phyloP scores from a whole-genome alignment of 2,113 vertebrate genomes.

The Neogobius melanostomus region DNA sequence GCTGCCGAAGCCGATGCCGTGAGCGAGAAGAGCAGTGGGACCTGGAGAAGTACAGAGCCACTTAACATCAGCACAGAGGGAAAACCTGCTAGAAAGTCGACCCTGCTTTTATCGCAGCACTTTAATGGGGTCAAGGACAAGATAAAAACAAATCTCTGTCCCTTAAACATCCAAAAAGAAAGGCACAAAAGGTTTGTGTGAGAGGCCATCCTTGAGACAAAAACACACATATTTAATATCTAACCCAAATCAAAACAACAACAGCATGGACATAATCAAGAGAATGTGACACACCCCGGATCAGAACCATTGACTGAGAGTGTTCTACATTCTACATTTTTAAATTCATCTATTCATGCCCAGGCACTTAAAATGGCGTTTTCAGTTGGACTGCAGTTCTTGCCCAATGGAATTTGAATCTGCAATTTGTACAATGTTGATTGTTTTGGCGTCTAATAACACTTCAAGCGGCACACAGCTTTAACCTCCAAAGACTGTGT shows the following conservation, averaged over 20 bases:
- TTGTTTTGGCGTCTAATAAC: not conserved
- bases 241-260: too few relatives aligned
- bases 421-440: too few relatives aligned
- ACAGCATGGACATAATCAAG: too few relatives aligned
- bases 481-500: slow-evolving; percentile 44
- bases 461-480: slow-evolving; percentile 37
- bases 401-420: too few relatives aligned
- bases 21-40: slow-evolving; percentile 92
- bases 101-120: slow-evolving; percentile 16
- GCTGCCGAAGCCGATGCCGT: slow-evolving; percentile 91
- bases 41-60: slow-evolving; percentile 73
- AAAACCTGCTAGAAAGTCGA: not conserved
- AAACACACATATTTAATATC: too few relatives aligned
- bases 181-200: not conserved
- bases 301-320: too few relatives aligned
- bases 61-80: slow-evolving; percentile 26
- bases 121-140: slow-evolving; percentile 14
- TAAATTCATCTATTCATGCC: too few relatives aligned
- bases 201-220: not conserved
- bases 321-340: too few relatives aligned
- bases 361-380: too few relatives aligned
- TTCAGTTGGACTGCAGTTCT: too few relatives aligned
- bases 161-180: not conserved
- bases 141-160: not conserved
- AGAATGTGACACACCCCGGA: too few relatives aligned